Percentiles rank a stretch among this genome's conserved stretches.
Conservation (phyloP, 2,113 vertebrate genomes). For the Nibea albiflora region DNA sequence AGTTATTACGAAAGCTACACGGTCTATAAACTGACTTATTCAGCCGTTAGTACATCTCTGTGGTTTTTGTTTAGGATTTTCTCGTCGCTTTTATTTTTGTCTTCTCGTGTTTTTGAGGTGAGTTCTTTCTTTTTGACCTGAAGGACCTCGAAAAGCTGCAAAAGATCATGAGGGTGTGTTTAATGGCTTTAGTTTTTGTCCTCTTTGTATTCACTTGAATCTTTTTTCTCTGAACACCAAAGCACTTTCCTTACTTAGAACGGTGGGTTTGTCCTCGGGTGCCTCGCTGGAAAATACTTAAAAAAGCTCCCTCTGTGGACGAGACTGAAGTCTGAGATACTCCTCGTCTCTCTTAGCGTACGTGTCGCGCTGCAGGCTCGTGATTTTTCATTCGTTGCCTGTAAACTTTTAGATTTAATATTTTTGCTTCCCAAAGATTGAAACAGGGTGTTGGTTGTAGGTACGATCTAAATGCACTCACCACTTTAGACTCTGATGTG, state of each 20-base stretch:
- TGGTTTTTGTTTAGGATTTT: conserved; percentile 23
- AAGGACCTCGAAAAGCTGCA: conserved; percentile 12
- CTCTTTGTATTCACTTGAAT: conserved; percentile 20
- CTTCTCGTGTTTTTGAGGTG: conserved; percentile 16
- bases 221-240: conserved; percentile 30
- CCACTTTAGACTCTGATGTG: conserved; percentile 54
- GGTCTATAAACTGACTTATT: background rate
- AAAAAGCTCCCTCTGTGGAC: background rate
- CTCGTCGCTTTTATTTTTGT: background rate
- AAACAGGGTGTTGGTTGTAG: conserved; percentile 41
- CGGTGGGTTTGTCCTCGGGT: conserved; percentile 27
- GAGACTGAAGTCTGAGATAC: background rate
- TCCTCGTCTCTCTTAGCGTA: background rate
- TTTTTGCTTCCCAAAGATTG: conserved; percentile 17
- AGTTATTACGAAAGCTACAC: conserved; percentile 19
- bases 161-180: conserved; percentile 1
- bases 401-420: background rate
- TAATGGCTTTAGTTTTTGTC: conserved; percentile 1
- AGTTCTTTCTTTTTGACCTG: conserved; percentile 21
- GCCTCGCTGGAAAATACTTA: conserved; percentile 32
- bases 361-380: background rate
- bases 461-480: conserved; percentile 53
- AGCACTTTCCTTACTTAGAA: conserved; percentile 63
- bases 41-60: background rate
- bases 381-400: conserved; percentile 3